Percentiles rank a stretch among this genome's conserved stretches.
These are phyloP conservation scores for Chymomyza procnemis DNA, from an alignment of 2,888 invertebrate genomes.

Conservation along the genomic window DNA sequence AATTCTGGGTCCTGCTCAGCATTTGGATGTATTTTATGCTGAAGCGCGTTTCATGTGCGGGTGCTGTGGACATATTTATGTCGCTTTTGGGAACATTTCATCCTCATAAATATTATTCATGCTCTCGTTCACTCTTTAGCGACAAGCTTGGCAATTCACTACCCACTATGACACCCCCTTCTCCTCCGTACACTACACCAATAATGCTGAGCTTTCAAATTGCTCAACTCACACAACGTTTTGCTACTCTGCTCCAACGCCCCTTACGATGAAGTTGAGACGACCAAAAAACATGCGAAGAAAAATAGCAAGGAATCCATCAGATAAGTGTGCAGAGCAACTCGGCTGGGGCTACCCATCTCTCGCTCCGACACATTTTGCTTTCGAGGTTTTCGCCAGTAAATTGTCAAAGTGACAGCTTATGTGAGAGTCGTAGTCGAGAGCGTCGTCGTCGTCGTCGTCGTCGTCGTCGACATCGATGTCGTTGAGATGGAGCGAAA, in stretches of 20 bases:
- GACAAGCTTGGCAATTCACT: conserved; percentile 8
- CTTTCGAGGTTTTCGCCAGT: conserved; percentile 53
- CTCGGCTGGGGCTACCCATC: conserved; percentile 28
- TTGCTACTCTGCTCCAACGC: conserved; percentile 54
- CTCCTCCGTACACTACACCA: conserved; percentile 13
- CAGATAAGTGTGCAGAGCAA: conserved; percentile 61
- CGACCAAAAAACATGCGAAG: conserved; percentile 46
- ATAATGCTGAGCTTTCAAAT: conserved; percentile 70
- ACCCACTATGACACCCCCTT: not conserved
- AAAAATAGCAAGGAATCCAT: conserved; percentile 67
- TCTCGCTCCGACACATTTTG: conserved; percentile 9
- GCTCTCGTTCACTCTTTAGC: conserved; percentile 58
- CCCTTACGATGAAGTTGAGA: conserved; percentile 29
- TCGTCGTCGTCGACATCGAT: conserved; percentile 27
- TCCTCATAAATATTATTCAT: conserved; percentile 77
- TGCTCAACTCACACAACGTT: conserved; percentile 51
- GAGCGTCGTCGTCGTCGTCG: conserved; percentile 13
- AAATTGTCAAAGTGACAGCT: conserved; percentile 76
- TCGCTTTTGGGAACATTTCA: conserved; percentile 77
- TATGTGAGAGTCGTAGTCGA: conserved; percentile 37
- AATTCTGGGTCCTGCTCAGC: conserved; percentile 7
- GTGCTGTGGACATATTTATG: conserved; percentile 77
- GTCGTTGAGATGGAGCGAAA: conserved; percentile 33
- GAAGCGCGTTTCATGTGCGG: conserved; percentile 72
- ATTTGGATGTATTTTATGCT: conserved; percentile 57